phyloP scores from a whole-genome alignment of 2,797 vertebrate species.

The Trichosurus vulpecula region DNA sequence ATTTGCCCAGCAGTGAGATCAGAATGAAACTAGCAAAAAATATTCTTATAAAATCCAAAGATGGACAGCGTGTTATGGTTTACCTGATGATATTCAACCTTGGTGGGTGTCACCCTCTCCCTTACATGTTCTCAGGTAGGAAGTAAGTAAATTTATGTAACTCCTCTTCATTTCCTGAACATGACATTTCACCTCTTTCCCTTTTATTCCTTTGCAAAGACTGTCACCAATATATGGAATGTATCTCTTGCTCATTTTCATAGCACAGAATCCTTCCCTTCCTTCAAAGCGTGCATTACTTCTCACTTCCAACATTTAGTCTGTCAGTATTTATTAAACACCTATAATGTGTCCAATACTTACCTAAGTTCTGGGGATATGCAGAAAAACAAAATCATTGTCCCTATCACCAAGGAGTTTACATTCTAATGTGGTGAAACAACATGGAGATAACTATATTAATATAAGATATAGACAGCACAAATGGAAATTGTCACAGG shows the following conservation, averaged over 20 bases:
- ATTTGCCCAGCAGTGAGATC: slow-evolving; percentile 76
- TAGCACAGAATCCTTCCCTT: background rate
- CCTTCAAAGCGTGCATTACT: background rate
- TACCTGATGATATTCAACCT: slow-evolving; percentile 26
- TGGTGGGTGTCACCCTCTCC: background rate
- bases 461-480: background rate
- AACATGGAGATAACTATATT: background rate
- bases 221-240: background rate
- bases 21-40: slow-evolving; percentile 78
- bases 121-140: background rate
- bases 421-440: background rate
- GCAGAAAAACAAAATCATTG: background rate
- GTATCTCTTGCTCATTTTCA: background rate
- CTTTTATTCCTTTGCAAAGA: background rate
- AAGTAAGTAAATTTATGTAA: background rate
- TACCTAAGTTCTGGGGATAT: background rate
- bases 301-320: background rate
- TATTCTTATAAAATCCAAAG: slow-evolving; percentile 77
- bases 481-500: background rate
- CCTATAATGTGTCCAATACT: background rate
- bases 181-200: background rate
- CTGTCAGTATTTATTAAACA: background rate
- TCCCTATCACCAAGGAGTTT: background rate
- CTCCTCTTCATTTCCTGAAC: background rate
- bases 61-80: slow-evolving; percentile 52